A percentile compares a stretch with the other conserved stretches of the same genome.
phyloP scores from a whole-genome alignment of 2,797 vertebrate genomes.

The Pogoniulus pusillus region DNA sequence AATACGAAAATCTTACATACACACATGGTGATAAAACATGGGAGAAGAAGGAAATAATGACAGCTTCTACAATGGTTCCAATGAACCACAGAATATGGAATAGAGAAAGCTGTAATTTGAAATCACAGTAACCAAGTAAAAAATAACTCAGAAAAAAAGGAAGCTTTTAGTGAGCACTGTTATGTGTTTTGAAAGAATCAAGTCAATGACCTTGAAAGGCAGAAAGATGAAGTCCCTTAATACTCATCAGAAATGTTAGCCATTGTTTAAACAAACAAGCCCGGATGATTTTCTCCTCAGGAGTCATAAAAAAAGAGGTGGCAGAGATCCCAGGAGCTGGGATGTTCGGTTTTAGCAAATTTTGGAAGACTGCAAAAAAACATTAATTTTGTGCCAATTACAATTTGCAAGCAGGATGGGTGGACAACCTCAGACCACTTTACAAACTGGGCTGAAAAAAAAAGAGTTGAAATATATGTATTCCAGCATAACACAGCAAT shows the following conservation, averaged over 20 bases:
- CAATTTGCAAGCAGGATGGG: not conserved
- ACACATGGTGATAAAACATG: not conserved
- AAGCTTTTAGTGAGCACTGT: not conserved
- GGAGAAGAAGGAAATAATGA: not conserved
- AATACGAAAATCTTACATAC: not conserved
- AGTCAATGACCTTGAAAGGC: not conserved
- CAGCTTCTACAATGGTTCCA: not conserved
- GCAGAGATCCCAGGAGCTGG: not conserved
- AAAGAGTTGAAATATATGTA: not conserved
- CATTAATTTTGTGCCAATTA: not conserved
- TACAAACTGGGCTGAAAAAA: too few species aligned
- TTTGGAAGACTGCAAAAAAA: not conserved
- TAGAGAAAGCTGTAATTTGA: not conserved
- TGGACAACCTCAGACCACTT: not conserved
- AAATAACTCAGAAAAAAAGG: not conserved
- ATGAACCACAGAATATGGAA: not conserved
- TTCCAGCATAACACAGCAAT: not conserved
- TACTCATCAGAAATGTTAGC: not conserved
- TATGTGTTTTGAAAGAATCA: not conserved
- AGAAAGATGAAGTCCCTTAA: not conserved
- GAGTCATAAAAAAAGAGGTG: not conserved
- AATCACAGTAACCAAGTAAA: not conserved
- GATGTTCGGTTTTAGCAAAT: not conserved
- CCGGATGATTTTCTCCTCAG: not conserved
- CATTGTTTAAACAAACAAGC: not conserved